Base-by-base conservation (phyloP, 2,113 vertebrate species). In the Dasyprocta punctata region DNA sequence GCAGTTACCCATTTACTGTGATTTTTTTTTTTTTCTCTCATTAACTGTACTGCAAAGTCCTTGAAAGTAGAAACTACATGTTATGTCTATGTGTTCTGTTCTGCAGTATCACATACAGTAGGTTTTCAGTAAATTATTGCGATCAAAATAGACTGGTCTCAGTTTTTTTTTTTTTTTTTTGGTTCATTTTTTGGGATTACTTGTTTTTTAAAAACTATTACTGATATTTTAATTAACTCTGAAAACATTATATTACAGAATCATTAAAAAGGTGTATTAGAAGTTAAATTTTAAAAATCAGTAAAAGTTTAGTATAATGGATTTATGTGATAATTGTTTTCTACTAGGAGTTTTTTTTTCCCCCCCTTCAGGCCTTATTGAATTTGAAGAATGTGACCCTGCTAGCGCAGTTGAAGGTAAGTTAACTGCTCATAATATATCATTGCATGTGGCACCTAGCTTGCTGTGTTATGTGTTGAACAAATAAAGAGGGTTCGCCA, bases 341-440 rank as follows among this genome's bases (percentile, higher is more conserved):
- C 60, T 94, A 78, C 75, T 92, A 87, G 47, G 61, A 67, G 8
- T 94, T 88, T 16, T 89, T 90, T 33, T 77, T 58, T 61, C 19
- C 95, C 94, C 94, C 95, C 78, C 9, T 80, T 54, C 86, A 99
- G 99, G 99, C 28, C 99, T 99, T 92, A 99, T 99, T 98, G 99
- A 99, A 97, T 99, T 99, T 99, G 99, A 99, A 98, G 99, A 99
- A 98, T 99, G 99, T 98, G 99, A 99, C 91, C 97, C 99, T 96
- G 99, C 99, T 58, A 99, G 99, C 96, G 99, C 99, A 88, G 99
- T 99, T 60, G 99, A 99, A 99, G 99, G 99, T 99, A 94, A 98
- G 98, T 97, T 97, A 38, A 71, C 63, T 89, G 49, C 19, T 78
- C 86, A 1, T 11, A 44, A 86, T 86, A 11, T 60, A 28, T 88